Evolutionary conservation across 2,888 invertebrate genomes (phyloP), one percentile per base, ranked within the genome.

Genomic region (Caenorhabditis sp.): DNA sequence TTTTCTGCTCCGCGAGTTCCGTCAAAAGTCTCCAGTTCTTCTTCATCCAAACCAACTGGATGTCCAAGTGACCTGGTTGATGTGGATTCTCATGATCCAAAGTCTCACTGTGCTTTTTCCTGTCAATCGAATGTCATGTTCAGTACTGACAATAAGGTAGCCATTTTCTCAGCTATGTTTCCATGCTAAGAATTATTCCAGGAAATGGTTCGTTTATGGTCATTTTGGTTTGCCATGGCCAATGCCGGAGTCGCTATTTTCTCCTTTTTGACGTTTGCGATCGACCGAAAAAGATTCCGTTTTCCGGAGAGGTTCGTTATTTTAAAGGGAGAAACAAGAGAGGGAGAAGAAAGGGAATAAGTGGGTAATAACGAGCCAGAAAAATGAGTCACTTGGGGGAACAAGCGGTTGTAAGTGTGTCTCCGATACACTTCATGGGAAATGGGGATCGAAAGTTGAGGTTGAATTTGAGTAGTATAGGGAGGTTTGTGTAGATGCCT

Each of bases 271-370:
- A 98, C 98, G 10, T 98, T 97, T 93, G 94, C 97, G 84, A 96
- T 98, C 87, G 98, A 98, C 93, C 96, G 96, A 81, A 95, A 96
- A 91, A 94, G 98, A 90, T 99, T 99, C 93, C 95, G 96, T 56
- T 99, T 98, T 93, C 98, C 99, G 14, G 98, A 99, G 93, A 94
- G 98, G 91, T 92, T 69, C 26, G 51, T 82, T 77, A 58, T 69
- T 64, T 66, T 64, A 72, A 49, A 44, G 64, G 41, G 24, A n/a
- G 24, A 61, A 24, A 51, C 16, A 31, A 41, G 19, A n/a, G n/a
- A 16, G 28, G 19, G 14, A 35, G 19, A 19, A 47, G 22, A n/a
- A 58, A 28, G 58, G 41, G 28, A 58, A 70, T 47, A 51, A 44
- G 77, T 22, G 69, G 63, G 69, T 49, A 68, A 76, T 68, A 59